phyloP scores from a whole-genome alignment of 37 sponge, comb jelly and placozoan genomes.

The Diacarnus erythraeanus region DNA sequence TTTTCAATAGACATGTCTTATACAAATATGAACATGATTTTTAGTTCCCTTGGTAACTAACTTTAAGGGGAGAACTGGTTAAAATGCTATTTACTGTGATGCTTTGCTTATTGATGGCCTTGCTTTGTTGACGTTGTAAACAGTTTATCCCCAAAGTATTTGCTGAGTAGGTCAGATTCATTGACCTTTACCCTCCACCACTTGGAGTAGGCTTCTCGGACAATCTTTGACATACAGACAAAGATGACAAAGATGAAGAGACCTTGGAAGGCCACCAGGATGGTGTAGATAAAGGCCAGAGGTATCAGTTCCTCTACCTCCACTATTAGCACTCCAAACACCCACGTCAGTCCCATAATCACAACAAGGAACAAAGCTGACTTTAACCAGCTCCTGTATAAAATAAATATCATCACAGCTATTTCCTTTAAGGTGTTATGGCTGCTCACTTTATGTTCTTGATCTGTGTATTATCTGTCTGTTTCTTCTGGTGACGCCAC shows the following conservation, averaged over 20 bases:
- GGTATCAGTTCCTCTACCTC: slow-evolving; percentile 3
- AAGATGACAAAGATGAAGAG: slow-evolving; percentile 43
- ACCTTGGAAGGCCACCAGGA: slow-evolving; percentile 55
- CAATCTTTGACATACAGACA: slow-evolving; percentile 32
- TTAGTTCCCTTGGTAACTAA: too few species aligned
- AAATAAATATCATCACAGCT: not conserved
- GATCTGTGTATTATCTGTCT: not conserved
- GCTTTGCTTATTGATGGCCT: not conserved
- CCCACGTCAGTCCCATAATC: slow-evolving; percentile 66
- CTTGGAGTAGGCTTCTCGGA: slow-evolving; percentile 16
- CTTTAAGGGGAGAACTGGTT: too few species aligned
- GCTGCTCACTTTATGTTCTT: not conserved
- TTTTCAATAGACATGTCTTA: too few species aligned
- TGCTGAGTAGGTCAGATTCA: slow-evolving; percentile 22
- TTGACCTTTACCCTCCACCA: slow-evolving; percentile 44
- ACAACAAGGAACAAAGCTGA: slow-evolving; percentile 35
- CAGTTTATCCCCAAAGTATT: slow-evolving; percentile 13
- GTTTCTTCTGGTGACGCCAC: slow-evolving; percentile 27
- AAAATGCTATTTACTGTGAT: too few species aligned
- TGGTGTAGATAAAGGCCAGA: slow-evolving; percentile 44
- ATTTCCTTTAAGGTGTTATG: too few species aligned
- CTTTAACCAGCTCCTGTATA: slow-evolving; percentile 43
- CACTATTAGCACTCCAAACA: slow-evolving; percentile 40
- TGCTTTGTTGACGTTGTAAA: not conserved
- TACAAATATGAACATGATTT: too few species aligned